Percentiles rank a stretch among this genome's conserved stretches.
phyloP scores from a whole-genome alignment of 2,888 invertebrate species.

The Autographa pulchrina region DNA sequence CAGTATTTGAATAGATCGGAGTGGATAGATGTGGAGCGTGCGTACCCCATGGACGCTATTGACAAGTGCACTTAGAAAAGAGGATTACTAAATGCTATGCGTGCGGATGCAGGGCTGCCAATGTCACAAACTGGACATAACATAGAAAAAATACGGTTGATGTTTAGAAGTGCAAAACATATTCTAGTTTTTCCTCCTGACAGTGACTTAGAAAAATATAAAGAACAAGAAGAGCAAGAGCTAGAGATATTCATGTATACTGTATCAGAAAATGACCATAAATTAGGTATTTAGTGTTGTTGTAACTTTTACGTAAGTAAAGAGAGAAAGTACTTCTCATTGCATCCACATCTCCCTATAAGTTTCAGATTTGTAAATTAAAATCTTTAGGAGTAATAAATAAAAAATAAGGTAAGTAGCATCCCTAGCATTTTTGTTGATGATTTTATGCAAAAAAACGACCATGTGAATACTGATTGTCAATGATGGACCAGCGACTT shows the following conservation, averaged over 20 bases:
- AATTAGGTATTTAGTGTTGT: too few species aligned
- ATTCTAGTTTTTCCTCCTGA: too few species aligned
- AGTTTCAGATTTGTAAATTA: too few species aligned
- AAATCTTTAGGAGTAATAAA: not conserved
- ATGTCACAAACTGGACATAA: slow-evolving; percentile 32
- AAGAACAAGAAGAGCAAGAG: too few species aligned
- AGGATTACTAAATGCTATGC: slow-evolving; percentile 76
- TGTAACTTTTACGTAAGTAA: too few species aligned
- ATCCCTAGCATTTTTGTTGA: slow-evolving; percentile 54
- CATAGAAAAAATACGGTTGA: too few species aligned
- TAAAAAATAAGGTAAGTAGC: not conserved
- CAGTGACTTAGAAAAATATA: too few species aligned
- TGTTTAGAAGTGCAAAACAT: too few species aligned
- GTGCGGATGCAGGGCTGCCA: slow-evolving; percentile 46
- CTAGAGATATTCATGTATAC: too few species aligned
- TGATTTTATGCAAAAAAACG: slow-evolving; percentile 60
- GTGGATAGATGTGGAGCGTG: slow-evolving; percentile 67
- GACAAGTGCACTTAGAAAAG: slow-evolving; percentile 83
- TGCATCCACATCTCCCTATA: too few species aligned
- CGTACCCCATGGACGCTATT: slow-evolving; percentile 72
- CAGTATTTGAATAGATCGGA: slow-evolving; percentile 78
- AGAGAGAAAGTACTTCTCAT: too few species aligned
- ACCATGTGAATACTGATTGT: not conserved
- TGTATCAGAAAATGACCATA: too few species aligned
- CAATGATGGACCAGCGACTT: not conserved